Conservation (phyloP, 1,140 invertebrate genomes). For the Paracyclopina nana region DNA sequence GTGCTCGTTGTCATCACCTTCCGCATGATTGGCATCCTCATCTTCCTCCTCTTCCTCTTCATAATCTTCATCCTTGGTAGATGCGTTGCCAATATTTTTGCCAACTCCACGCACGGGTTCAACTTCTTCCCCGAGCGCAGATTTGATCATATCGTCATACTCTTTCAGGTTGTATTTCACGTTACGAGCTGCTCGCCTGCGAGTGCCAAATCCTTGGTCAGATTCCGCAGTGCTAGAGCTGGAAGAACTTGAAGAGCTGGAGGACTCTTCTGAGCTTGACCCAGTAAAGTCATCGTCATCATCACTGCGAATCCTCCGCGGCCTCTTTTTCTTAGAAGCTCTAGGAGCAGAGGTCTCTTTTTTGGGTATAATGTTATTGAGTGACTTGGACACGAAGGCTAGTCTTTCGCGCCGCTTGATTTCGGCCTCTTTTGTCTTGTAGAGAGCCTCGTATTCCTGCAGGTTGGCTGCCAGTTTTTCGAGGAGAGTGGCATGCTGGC, state of each 20-base stretch:
- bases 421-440: slow-evolving; percentile 39
- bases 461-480: slow-evolving; percentile 40
- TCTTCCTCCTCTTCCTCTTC: slow-evolving; percentile 38
- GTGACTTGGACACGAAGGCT: slow-evolving; percentile 50
- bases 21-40: slow-evolving; percentile 27
- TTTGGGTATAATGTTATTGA: slow-evolving; percentile 45
- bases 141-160: slow-evolving; percentile 20
- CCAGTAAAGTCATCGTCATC: background rate
- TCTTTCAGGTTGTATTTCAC: slow-evolving; percentile 18
- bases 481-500: slow-evolving; percentile 57
- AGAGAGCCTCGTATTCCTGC: slow-evolving; percentile 28
- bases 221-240: background rate
- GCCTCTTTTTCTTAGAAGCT: slow-evolving; percentile 20
- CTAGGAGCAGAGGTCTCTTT: slow-evolving; percentile 6
- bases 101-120: slow-evolving; percentile 20
- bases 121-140: slow-evolving; percentile 17
- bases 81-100: slow-evolving; percentile 20
- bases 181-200: slow-evolving; percentile 13
- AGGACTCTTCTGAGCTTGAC: too few species aligned
- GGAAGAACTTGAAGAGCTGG: background rate
- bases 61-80: slow-evolving; percentile 22
- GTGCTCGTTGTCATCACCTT: slow-evolving; percentile 25
- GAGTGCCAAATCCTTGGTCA: background rate
- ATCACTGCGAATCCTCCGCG: slow-evolving; percentile 5
- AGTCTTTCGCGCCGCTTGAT: slow-evolving; percentile 45